A percentile compares a stretch with the other conserved stretches of the same genome.
These are phyloP conservation scores for human (Homo sapiens) DNA, from an alignment of 2,113 vertebrate species.

Conservation along the genomic window DNA sequence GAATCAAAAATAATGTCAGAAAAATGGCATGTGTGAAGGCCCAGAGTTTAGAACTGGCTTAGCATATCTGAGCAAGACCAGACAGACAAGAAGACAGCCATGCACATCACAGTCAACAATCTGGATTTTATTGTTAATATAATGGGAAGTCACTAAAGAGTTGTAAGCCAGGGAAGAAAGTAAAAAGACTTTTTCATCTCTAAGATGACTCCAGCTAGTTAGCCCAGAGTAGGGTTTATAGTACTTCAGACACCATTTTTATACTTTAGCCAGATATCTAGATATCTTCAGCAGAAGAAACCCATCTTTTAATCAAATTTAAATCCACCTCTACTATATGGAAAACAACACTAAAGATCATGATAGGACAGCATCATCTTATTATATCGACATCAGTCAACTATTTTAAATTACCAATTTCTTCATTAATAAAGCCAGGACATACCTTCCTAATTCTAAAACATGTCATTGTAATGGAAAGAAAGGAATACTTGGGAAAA, in stretches of 20 bases:
- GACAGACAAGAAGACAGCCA: neutral
- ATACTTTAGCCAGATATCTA: neutral
- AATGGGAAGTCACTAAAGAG: neutral
- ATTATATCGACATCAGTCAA: neutral
- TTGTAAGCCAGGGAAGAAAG: neutral
- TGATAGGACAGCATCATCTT: neutral
- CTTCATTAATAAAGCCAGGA: neutral
- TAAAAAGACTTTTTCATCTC: neutral
- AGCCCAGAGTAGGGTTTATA: neutral
- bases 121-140: neutral
- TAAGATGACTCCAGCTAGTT: neutral
- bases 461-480: neutral
- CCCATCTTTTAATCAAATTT: neutral
- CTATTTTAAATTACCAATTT: neutral
- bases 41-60: neutral
- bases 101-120: neutral
- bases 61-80: neutral
- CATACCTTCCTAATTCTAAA: neutral
- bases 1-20: neutral
- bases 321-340: neutral
- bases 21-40: neutral
- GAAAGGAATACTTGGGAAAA: neutral
- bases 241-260: neutral
- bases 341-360: neutral
- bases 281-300: conserved; percentile 1